These are phyloP conservation scores for Guaruba guarouba DNA, from an alignment of 2,113 vertebrate species.

Conservation along the genomic window DNA sequence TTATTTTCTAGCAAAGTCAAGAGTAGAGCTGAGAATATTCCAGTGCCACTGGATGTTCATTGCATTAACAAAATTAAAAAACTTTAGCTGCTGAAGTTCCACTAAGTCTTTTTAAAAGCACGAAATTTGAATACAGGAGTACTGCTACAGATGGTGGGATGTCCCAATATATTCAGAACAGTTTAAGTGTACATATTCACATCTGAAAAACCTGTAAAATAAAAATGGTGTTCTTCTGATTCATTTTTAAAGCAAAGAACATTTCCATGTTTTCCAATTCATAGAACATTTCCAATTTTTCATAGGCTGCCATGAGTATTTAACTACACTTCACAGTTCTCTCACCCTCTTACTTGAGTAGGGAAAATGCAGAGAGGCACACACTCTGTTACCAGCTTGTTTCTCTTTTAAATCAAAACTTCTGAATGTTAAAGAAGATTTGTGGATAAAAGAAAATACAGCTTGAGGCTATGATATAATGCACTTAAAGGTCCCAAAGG, in stretches of 20 bases:
- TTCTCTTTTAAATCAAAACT: constrained; percentile 47
- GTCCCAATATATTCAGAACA: neutral
- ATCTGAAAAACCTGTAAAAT: constrained; percentile 19
- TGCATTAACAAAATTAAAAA: neutral
- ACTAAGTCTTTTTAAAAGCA: neutral
- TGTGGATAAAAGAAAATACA: neutral
- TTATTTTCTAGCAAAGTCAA: neutral
- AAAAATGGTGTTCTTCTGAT: constrained; percentile 25
- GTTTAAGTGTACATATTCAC: neutral
- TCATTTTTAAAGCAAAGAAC: constrained; percentile 54
- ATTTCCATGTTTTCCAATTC: constrained; percentile 34
- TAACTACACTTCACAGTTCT: constrained; percentile 30
- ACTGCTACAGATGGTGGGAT: neutral
- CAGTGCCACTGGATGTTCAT: neutral
- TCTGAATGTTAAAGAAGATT: constrained; percentile 38
- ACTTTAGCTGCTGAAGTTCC: neutral
- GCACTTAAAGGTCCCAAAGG: constrained; percentile 52
- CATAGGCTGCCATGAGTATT: neutral
- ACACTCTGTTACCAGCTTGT: neutral
- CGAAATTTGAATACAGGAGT: neutral
- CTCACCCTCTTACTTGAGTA: neutral
- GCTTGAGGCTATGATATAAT: constrained; percentile 24
- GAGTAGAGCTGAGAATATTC: neutral
- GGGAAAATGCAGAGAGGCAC: neutral
- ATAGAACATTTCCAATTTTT: constrained; percentile 25